Base-by-base conservation (phyloP, 2,888 invertebrate genomes). In the Augiades crinisus region DNA sequence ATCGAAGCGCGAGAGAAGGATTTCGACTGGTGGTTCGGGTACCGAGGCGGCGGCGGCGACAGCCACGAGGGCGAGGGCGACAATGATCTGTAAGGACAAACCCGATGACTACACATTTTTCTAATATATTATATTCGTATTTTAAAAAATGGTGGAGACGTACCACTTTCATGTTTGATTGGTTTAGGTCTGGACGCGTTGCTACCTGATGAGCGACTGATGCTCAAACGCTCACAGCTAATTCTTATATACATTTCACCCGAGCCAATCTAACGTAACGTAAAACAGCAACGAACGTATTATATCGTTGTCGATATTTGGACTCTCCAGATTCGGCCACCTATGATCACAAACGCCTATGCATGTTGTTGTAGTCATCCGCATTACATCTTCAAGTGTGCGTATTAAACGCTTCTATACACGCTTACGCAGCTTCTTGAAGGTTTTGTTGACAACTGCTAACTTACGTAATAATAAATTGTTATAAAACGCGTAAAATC, bases 211-310 rank as follows among this genome's bases (percentile, higher is more conserved):
- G 75, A 73, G 75, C 80, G 74, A 85, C 83, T 88, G 86, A 82
- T 86, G 75, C 64, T 58, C 58, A 60, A 65, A 57, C 64, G 63
- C 52, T 67, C 60, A 67, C 62, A 62, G 64, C 76, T 64, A 71
- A 77, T 70, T 81, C 84, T 87, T 87, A 79, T 87, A 88, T 87
- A 87, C 81, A 81, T 79, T 80, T 80, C 78, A 74, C 71, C 63
- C 62, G 60, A 68, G 58, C 67, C 69, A 63, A 65, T 71, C 75
- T 82, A 82, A 72, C 77, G 75, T 80, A 82, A 81, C 79, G 74
- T 77, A 80, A 78, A 72, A 79, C 63, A 71, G 69, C 69, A 61
- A 67, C 75, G 78, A 78, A 78, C 67, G 78, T 67, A 65, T n/a
- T n/a, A n/a, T n/a, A n/a, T n/a, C 65, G 70, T 74, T 78, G 72